Evolutionary conservation across 2,888 invertebrate species (phyloP).

Genomic region (Lypha dubia): DNA sequence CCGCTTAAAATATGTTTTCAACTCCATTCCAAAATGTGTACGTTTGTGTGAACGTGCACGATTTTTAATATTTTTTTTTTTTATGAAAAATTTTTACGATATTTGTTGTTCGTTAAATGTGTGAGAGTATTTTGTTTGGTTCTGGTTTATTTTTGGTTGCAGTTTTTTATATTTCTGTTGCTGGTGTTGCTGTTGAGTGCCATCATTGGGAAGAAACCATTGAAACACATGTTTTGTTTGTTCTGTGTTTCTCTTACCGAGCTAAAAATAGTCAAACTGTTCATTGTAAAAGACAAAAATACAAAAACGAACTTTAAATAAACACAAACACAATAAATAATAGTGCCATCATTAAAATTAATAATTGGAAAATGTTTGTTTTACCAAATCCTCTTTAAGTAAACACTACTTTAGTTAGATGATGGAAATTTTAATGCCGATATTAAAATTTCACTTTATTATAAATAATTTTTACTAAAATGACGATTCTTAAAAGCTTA

Average conservation of each 20-base stretch:
- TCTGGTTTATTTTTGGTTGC: constrained; percentile 72
- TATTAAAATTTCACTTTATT: constrained; percentile 29
- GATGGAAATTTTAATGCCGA: constrained; percentile 15
- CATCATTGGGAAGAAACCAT: constrained; percentile 70
- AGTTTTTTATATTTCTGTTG: constrained; percentile 55
- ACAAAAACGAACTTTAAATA: too few species aligned
- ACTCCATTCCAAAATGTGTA: constrained; percentile 45
- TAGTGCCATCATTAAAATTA: constrained; percentile 64
- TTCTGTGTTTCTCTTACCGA: constrained; percentile 57
- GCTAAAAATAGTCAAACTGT: constrained; percentile 69
- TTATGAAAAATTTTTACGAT: constrained; percentile 65
- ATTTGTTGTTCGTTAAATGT: constrained; percentile 28
- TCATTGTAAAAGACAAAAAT: constrained; percentile 36
- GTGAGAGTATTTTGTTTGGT: constrained; percentile 50
- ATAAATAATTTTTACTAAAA: constrained; percentile 22
- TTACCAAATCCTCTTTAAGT: constrained; percentile 49
- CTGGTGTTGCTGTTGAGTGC: constrained; percentile 58
- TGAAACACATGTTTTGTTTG: constrained; percentile 73
- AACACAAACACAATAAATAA: constrained; percentile 58
- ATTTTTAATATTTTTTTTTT: constrained; percentile 72
- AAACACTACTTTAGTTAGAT: constrained; percentile 7
- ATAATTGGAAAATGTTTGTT: constrained; percentile 60
- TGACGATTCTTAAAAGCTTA: constrained; percentile 8
- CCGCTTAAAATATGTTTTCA: constrained; percentile 72
- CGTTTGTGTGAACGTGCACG: constrained; percentile 22